Evolutionary conservation across 2,113 vertebrate species (phyloP).

Genomic region (Mirza zaza): DNA sequence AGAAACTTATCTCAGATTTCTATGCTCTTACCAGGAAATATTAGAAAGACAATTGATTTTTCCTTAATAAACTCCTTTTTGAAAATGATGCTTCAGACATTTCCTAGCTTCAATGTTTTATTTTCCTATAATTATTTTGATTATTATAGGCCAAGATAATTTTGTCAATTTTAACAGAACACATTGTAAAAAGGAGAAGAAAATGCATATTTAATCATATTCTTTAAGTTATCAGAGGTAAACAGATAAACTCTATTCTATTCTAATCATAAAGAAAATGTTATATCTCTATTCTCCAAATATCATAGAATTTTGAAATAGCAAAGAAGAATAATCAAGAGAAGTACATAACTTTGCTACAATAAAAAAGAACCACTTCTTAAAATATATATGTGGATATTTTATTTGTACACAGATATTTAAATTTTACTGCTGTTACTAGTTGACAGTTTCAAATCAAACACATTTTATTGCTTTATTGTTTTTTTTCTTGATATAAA

Average conservation of each 20-base stretch:
- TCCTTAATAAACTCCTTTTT: slow-evolving; percentile 79
- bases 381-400: not conserved
- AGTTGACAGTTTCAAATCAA: not conserved
- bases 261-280: not conserved
- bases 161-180: slow-evolving; percentile 77
- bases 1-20: slow-evolving; percentile 80
- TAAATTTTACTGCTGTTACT: not conserved
- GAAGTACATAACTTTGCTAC: not conserved
- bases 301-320: not conserved
- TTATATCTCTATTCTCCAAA: not conserved
- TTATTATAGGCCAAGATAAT: slow-evolving; percentile 69
- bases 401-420: not conserved
- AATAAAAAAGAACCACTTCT: not conserved
- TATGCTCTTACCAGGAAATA: slow-evolving; percentile 77
- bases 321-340: not conserved
- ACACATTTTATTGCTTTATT: not conserved
- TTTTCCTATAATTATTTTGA: slow-evolving; percentile 83
- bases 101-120: slow-evolving; percentile 80
- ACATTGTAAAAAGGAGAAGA: slow-evolving; percentile 70
- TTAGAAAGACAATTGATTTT: slow-evolving; percentile 76
- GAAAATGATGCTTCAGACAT: slow-evolving; percentile 77
- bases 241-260: not conserved
- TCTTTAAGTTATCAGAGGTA: slow-evolving; percentile 14
- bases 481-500: not conserved
- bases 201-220: slow-evolving; percentile 78